Evolutionary conservation across 1,140 invertebrate genomes (phyloP).

Genomic region (Whitmania pigra): DNA sequence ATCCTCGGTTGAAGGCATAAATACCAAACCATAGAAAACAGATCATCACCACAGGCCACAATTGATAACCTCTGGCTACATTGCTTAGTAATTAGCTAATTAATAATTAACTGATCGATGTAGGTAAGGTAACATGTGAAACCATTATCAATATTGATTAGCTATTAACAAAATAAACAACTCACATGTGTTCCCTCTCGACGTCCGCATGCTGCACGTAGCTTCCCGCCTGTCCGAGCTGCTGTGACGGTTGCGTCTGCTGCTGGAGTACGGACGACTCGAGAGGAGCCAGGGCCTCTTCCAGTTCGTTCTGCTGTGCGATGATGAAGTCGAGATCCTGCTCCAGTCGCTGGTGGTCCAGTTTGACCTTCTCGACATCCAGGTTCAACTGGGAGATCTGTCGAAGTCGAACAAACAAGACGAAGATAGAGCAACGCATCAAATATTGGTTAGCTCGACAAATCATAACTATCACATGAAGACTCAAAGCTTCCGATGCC

Average conservation of each 20-base stretch:
- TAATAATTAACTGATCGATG: too few species aligned
- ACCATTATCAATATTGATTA: too few species aligned
- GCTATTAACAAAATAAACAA: not conserved
- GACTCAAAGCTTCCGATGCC: too few species aligned
- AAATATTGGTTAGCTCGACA: too few species aligned
- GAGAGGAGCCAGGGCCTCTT: constrained; percentile 68
- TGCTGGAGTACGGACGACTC: constrained; percentile 49
- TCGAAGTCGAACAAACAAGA: not conserved
- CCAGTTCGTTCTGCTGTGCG: constrained; percentile 78
- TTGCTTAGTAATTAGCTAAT: too few species aligned
- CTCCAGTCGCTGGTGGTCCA: constrained; percentile 75
- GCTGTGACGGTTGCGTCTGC: constrained; percentile 42
- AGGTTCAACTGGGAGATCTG: constrained; percentile 71
- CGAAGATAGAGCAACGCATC: not conserved
- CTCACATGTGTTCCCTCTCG: constrained; percentile 54
- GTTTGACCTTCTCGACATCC: constrained; percentile 68
- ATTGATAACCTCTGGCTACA: too few species aligned
- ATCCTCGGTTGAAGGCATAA: too few species aligned
- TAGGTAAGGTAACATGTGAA: too few species aligned
- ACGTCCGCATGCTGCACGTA: constrained; percentile 63
- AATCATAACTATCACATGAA: too few species aligned
- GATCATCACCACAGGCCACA: too few species aligned
- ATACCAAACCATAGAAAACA: too few species aligned
- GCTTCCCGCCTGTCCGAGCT: constrained; percentile 32
- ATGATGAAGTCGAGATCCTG: constrained; percentile 86